Base-by-base conservation (phyloP, 2,113 vertebrate species). In the Mormoops blainvillei region DNA sequence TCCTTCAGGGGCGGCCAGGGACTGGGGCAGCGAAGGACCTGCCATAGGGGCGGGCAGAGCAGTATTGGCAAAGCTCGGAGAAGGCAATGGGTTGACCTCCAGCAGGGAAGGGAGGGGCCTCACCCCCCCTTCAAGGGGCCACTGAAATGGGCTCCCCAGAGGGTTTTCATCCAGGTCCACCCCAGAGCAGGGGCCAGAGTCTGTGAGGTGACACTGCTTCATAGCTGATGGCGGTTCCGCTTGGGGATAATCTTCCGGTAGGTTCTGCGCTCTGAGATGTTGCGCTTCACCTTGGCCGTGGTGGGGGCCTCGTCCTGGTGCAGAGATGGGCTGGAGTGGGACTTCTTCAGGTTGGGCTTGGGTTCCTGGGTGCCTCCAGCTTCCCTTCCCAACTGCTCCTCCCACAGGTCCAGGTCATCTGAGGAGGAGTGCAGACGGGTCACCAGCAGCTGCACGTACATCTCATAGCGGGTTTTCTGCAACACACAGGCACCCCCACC, bases 231-330 rank as follows among this genome's bases (percentile, higher is more conserved):
- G 94, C 98, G 99, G 94, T 98, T 99, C 92, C 98, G 98, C 33
- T 98, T 99, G 5, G 99, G 99, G 54, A 99, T 96, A 85, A 99
- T 98, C 98, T 98, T 99, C 43, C 99, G 98, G 84, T 99, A 99
- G 1, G 99, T 99, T 71, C 99, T 98, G 86, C 99, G 98, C 95
- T 99, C 99, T 0, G 99, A 99, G 97, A 99, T 98, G 97, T 99
- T 99, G 45, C 99, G 98, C 86, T 98, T 99, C 76, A 99, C 99
- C 94, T 99, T 99, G 88, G 98, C 91, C 0, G 98, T 94, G 0
- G 98, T 95, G 0, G 98, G 96, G 4, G 97, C 97, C 43, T 96
- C n/a, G 0, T 99, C 99, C 89, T 98, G 96, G 65, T 99, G 99
- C 73, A 99, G 98, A 11, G 99, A 99, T 0, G 99, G 99, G 95